Conservation (phyloP, 2,888 invertebrate species). For the Drosophila monieri region DNA sequence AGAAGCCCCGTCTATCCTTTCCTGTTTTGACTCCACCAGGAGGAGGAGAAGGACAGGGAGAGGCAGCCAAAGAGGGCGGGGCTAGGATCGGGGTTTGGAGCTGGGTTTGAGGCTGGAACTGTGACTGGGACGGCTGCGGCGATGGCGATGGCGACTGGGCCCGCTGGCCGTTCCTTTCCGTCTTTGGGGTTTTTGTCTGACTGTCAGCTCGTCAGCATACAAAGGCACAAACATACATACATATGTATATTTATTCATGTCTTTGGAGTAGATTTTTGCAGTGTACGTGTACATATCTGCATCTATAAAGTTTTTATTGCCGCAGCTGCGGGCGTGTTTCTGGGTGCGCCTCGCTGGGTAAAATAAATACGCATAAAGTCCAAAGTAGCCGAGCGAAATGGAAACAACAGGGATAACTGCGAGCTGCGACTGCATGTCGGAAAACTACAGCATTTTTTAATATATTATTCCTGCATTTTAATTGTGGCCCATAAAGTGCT, state of each 20-base stretch:
- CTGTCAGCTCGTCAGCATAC: slow-evolving; percentile 37
- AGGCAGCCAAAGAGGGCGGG: slow-evolving; percentile 6
- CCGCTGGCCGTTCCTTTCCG: slow-evolving; percentile 46
- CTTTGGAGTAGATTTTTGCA: slow-evolving; percentile 34
- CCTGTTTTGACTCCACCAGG: slow-evolving; percentile 57
- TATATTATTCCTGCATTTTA: slow-evolving; percentile 39
- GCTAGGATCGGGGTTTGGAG: slow-evolving; percentile 4
- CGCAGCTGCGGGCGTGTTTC: slow-evolving; percentile 76
- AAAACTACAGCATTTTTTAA: slow-evolving; percentile 25
- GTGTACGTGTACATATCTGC: slow-evolving; percentile 41
- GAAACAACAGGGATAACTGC: slow-evolving; percentile 33
- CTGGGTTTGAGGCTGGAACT: slow-evolving; percentile 27
- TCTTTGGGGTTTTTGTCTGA: slow-evolving; percentile 42
- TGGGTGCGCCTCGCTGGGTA: slow-evolving; percentile 66
- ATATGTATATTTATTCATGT: slow-evolving; percentile 14
- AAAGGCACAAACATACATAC: slow-evolving; percentile 3
- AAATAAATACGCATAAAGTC: slow-evolving; percentile 54
- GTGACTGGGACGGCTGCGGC: slow-evolving; percentile 22
- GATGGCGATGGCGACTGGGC: slow-evolving; percentile 39
- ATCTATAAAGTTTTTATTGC: slow-evolving; percentile 62
- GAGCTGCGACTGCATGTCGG: slow-evolving; percentile 14
- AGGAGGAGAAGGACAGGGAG: slow-evolving; percentile 1
- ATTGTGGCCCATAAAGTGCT: slow-evolving; percentile 35
- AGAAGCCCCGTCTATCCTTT: slow-evolving; percentile 63
- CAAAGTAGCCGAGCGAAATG: slow-evolving; percentile 19